These are phyloP conservation scores for Glandiceps talaboti DNA, from an alignment of 53 echinoderm and acorn worm genomes.

Conservation along the genomic window DNA sequence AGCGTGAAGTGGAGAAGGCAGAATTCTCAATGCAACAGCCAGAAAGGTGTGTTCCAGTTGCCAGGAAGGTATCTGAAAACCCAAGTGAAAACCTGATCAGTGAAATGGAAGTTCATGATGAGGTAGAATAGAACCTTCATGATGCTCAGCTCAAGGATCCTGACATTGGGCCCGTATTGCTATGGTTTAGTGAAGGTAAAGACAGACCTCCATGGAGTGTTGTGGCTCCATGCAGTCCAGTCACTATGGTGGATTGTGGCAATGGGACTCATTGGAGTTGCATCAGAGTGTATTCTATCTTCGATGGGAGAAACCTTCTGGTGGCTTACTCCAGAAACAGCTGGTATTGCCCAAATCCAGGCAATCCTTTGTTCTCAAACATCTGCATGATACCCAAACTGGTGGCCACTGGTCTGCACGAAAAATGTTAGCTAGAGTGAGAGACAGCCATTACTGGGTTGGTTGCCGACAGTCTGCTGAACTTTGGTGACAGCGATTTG, in stretches of 20 bases:
- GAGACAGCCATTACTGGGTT: not conserved
- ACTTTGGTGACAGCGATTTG: not conserved
- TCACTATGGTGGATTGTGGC: not conserved
- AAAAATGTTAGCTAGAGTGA: not conserved
- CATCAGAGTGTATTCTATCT: not conserved
- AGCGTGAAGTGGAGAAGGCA: not conserved
- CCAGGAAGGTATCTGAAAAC: not conserved
- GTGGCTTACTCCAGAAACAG: not conserved
- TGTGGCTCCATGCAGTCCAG: not conserved
- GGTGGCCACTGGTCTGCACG: not conserved
- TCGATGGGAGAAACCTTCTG: not conserved
- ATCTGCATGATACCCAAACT: not conserved
- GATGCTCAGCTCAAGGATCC: not conserved
- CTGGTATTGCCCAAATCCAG: not conserved
- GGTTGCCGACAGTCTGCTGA: conserved; percentile 5
- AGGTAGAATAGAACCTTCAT: not conserved
- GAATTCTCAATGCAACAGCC: not conserved
- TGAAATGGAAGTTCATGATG: not conserved
- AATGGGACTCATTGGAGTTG: not conserved
- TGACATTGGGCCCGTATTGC: not conserved
- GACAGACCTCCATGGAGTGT: not conserved
- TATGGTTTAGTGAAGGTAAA: not conserved
- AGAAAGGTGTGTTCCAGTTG: not conserved
- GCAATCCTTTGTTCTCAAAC: not conserved
- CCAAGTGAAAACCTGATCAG: not conserved